Conservation (phyloP, 35 echinoderm and acorn worm genomes). For the Anneissia japonica region DNA sequence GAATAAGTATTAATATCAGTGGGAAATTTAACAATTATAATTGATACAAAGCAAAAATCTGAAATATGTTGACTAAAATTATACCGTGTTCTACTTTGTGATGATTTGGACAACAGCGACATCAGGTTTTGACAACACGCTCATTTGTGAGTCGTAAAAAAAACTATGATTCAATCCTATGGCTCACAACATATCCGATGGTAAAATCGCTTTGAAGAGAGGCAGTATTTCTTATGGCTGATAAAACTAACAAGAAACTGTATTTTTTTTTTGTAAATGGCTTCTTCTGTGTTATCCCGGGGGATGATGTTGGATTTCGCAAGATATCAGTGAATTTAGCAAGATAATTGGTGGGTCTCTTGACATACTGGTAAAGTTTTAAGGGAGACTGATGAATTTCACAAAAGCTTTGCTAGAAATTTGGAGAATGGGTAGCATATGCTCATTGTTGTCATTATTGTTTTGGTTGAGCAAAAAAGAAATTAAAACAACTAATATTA, state of each 20-base stretch:
- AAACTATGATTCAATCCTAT: neutral
- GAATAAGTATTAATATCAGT: no score
- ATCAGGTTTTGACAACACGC: neutral
- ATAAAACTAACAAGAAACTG: neutral
- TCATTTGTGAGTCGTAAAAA: neutral
- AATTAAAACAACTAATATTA: no score
- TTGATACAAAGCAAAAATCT: no score
- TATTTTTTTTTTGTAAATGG: neutral
- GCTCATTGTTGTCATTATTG: no score
- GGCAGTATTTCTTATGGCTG: neutral
- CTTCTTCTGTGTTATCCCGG: neutral
- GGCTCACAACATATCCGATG: neutral
- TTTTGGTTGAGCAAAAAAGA: no score
- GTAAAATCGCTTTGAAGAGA: neutral
- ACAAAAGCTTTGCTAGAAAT: no score
- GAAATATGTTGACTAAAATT: neutral
- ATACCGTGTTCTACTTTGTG: neutral
- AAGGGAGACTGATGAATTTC: no score
- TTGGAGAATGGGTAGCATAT: no score
- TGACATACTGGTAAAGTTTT: no score
- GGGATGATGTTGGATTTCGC: neutral
- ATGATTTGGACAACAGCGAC: neutral
- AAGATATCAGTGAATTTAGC: neutral
- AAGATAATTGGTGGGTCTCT: neutral
- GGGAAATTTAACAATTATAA: no score